Conservation (phyloP, 2,113 vertebrate species). For the Oceanodroma tethys region DNA sequence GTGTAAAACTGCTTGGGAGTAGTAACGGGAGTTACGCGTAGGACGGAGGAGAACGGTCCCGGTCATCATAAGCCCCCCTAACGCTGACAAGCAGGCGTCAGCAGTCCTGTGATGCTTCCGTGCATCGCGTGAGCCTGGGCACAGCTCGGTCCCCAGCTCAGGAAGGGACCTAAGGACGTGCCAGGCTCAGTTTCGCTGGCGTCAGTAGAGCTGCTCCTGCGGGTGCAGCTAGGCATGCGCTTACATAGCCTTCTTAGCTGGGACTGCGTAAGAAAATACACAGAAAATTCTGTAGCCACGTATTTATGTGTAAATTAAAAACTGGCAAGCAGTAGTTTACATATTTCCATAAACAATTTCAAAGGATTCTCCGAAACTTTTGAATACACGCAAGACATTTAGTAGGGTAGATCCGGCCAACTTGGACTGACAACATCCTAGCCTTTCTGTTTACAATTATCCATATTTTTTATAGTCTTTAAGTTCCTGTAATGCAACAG, state of each 20-base stretch:
- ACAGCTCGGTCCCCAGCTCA: background rate
- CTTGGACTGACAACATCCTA: conserved; percentile 10
- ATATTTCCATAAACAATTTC: background rate
- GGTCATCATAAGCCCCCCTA: background rate
- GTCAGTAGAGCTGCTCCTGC: background rate
- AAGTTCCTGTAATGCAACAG: background rate
- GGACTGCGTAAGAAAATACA: background rate
- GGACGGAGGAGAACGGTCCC: background rate
- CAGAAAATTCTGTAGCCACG: background rate
- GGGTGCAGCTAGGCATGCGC: background rate
- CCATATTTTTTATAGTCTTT: background rate
- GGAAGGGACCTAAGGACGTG: background rate
- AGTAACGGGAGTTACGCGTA: background rate
- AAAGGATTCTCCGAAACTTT: conserved; percentile 2
- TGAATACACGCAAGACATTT: background rate
- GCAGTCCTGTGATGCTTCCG: conserved; percentile 5
- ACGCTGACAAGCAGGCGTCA: conserved; percentile 9
- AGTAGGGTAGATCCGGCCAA: background rate
- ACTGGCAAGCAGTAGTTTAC: background rate
- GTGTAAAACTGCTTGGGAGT: conserved; percentile 9
- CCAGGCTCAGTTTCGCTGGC: background rate
- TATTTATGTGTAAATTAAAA: conserved; percentile 52
- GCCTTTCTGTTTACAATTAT: conserved; percentile 47
- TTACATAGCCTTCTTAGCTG: background rate
- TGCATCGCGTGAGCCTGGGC: background rate